A percentile compares a stretch with the other conserved stretches of the same genome.
phyloP scores from a whole-genome alignment of 2,113 vertebrate genomes.

The Ramphastos sulfuratus region DNA sequence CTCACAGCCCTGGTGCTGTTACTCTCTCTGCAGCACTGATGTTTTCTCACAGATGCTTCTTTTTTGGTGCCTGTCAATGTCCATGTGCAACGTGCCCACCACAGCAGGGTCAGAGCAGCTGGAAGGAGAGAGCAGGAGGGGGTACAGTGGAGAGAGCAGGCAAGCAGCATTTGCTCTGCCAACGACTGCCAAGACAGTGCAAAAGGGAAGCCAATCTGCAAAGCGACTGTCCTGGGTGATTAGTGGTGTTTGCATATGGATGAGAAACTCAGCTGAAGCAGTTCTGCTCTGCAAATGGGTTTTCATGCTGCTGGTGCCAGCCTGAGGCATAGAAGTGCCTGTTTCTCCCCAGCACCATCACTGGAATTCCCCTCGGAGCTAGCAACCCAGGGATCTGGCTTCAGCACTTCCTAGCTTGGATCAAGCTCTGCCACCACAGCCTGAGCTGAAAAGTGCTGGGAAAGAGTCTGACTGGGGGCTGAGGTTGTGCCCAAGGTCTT shows the following conservation, averaged over 20 bases:
- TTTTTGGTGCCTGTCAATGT: neutral
- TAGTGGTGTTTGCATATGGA: neutral
- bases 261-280: neutral
- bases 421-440: neutral
- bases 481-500: neutral
- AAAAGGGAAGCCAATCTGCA: neutral
- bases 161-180: rapidly evolving
- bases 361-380: neutral
- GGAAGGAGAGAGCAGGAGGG: rapidly evolving
- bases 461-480: neutral
- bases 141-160: neutral
- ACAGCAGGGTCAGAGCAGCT: rapidly evolving
- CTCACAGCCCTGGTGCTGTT: neutral
- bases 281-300: neutral
- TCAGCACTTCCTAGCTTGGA: neutral
- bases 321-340: neutral
- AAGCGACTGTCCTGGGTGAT: neutral
- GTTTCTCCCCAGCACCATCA: neutral
- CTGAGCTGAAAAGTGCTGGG: neutral
- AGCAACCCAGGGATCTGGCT: neutral
- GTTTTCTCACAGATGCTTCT: neutral
- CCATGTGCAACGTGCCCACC: neutral
- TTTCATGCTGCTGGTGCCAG: neutral
- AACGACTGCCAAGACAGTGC: neutral
- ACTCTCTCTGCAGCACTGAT: neutral